Conservation (phyloP, 2,888 invertebrate genomes). For the Drosophila lutescens region DNA sequence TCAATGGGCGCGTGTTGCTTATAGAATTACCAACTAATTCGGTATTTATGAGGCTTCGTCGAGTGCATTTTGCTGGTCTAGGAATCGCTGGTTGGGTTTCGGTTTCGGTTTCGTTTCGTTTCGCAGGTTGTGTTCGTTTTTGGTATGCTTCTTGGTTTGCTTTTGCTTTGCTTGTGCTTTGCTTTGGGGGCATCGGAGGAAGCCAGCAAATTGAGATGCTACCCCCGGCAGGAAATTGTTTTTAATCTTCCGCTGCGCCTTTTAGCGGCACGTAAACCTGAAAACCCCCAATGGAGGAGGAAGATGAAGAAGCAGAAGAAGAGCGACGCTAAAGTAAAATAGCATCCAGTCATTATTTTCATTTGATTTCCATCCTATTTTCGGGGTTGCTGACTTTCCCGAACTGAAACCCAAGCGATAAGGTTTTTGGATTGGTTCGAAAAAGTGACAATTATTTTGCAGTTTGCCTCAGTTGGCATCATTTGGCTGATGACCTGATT, state of each 20-base stretch:
- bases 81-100: slow-evolving; percentile 27
- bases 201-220: slow-evolving; percentile 77
- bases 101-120: neutral
- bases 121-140: slow-evolving; percentile 14
- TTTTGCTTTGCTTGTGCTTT: too few species aligned
- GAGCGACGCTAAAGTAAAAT: slow-evolving; percentile 9
- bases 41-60: slow-evolving; percentile 83
- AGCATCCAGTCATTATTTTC: slow-evolving; percentile 2
- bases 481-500: too few species aligned
- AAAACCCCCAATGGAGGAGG: slow-evolving; percentile 6
- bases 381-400: neutral
- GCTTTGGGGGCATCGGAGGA: slow-evolving; percentile 41
- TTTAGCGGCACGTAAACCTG: slow-evolving; percentile 42
- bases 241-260: slow-evolving; percentile 69
- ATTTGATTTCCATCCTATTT: neutral
- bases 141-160: neutral
- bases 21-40: slow-evolving; percentile 84
- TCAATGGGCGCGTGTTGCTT: slow-evolving; percentile 84
- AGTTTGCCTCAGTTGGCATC: neutral
- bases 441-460: slow-evolving; percentile 21
- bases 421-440: neutral
- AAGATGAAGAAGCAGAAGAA: neutral
- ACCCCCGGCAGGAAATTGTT: slow-evolving; percentile 58
- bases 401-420: neutral
- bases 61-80: slow-evolving; percentile 54